These are phyloP conservation scores for Agelastica alni DNA, from an alignment of 2,888 invertebrate species.

Conservation along the genomic window DNA sequence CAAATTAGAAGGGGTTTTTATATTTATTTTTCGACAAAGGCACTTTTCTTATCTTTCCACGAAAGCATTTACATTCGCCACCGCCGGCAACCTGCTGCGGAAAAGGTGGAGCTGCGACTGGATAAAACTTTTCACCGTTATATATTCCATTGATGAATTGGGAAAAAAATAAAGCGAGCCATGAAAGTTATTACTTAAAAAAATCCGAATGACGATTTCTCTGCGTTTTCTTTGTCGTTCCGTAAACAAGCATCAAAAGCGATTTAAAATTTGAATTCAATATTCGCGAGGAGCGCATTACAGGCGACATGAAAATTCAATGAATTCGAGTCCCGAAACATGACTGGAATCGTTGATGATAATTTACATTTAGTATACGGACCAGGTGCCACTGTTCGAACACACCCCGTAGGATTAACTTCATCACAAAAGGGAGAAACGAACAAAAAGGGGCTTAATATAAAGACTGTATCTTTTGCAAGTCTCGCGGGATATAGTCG, in stretches of 20 bases:
- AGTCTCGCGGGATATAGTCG: not conserved
- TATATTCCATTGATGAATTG: too few relatives aligned
- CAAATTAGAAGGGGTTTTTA: constrained; percentile 37
- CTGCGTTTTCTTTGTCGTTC: constrained; percentile 11
- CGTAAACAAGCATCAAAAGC: constrained; percentile 23
- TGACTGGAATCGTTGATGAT: constrained; percentile 37
- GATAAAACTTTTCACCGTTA: too few relatives aligned
- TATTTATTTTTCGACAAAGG: constrained; percentile 32
- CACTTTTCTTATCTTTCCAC: constrained; percentile 29
- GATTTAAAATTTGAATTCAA: constrained; percentile 32
- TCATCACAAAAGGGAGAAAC: constrained; percentile 7
- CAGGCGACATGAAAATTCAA: constrained; percentile 38
- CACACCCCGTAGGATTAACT: constrained; percentile 24
- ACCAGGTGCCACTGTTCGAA: constrained; percentile 17
- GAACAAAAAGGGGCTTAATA: constrained; percentile 4
- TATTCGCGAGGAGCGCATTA: constrained; percentile 32
- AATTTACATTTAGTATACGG: constrained; percentile 33
- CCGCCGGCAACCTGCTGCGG: too few relatives aligned
- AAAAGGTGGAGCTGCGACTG: too few relatives aligned
- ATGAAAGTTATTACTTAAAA: too few relatives aligned
- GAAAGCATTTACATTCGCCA: too few relatives aligned
- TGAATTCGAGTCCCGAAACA: constrained; percentile 39
- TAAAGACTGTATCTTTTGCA: constrained; percentile 2
- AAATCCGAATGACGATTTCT: too few relatives aligned
- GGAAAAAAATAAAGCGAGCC: too few relatives aligned